A percentile compares a stretch with the other conserved stretches of the same genome.
These are phyloP conservation scores for Channa argus DNA, from an alignment of 2,113 vertebrate genomes.

Conservation along the genomic window DNA sequence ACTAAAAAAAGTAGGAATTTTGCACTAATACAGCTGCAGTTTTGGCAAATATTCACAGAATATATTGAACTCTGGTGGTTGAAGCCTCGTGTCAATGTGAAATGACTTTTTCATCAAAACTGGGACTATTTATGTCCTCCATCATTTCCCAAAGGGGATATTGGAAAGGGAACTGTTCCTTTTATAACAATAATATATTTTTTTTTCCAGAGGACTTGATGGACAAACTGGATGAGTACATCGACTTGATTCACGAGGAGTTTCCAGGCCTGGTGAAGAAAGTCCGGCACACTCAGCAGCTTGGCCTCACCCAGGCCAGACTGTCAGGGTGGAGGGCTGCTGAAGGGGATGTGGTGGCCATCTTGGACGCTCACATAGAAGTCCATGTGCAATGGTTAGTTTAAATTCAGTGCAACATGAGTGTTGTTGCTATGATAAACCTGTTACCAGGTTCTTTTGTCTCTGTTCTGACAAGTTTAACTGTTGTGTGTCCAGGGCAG, in stretches of 20 bases:
- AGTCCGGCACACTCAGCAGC: constrained; percentile 74
- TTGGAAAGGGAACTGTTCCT: too few species aligned
- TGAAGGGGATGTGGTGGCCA: constrained; percentile 83
- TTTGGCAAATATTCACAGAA: too few species aligned
- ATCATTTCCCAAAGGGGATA: too few species aligned
- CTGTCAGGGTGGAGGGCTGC: constrained; percentile 81
- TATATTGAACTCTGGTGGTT: too few species aligned
- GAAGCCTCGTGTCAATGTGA: too few species aligned
- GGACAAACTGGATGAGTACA: constrained; percentile 68
- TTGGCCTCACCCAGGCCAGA: constrained; percentile 82
- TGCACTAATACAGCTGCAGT: too few species aligned
- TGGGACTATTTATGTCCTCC: too few species aligned
- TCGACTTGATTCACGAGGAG: constrained; percentile 61
- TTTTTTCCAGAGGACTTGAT: constrained; percentile 71
- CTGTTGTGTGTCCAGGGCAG: constrained; percentile 71
- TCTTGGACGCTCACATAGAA: constrained; percentile 87
- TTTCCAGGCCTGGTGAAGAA: constrained; percentile 69
- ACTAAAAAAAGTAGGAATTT: too few species aligned
- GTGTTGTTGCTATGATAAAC: background rate
- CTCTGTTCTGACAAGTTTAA: background rate
- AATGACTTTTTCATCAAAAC: too few species aligned
- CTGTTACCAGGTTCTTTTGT: background rate
- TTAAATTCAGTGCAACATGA: background rate
- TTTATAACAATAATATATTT: background rate
- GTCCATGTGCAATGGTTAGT: constrained; percentile 81